Evolutionary conservation across 2,888 invertebrate species (phyloP).

Genomic region (Sussaba pulchella): DNA sequence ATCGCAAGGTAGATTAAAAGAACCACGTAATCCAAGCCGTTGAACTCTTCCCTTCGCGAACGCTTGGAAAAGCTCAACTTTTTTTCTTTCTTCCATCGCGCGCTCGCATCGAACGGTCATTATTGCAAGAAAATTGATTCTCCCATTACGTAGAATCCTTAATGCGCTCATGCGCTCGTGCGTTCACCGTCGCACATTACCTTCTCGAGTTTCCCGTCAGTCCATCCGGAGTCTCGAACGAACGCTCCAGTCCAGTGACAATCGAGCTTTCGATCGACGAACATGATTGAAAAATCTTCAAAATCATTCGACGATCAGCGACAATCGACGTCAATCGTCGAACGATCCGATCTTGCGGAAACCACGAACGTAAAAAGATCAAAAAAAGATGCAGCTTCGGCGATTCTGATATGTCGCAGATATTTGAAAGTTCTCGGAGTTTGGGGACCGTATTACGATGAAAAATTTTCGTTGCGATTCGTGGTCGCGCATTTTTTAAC

Average conservation of each 20-base stretch:
- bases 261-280: not conserved
- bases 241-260: not conserved
- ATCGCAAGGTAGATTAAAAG: too few species aligned
- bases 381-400: constrained; percentile 45
- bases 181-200: not conserved
- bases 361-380: not conserved
- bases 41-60: too few species aligned
- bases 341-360: not conserved
- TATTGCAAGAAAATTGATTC: not conserved
- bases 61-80: too few species aligned
- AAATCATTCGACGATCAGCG: too few species aligned
- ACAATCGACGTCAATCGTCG: not conserved
- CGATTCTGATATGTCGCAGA: constrained; percentile 53
- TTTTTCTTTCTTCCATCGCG: not conserved
- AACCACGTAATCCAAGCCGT: too few species aligned
- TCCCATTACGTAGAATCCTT: not conserved
- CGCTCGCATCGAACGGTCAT: not conserved
- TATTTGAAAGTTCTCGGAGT: constrained; percentile 65
- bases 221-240: not conserved
- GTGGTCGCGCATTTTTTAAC: constrained; percentile 6
- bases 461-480: constrained; percentile 11
- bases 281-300: not conserved
- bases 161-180: constrained; percentile 2
- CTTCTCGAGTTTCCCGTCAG: not conserved
- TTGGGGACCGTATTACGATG: constrained; percentile 45